phyloP scores from a whole-genome alignment of 2,113 vertebrate genomes.

The Furnarius figulus region DNA sequence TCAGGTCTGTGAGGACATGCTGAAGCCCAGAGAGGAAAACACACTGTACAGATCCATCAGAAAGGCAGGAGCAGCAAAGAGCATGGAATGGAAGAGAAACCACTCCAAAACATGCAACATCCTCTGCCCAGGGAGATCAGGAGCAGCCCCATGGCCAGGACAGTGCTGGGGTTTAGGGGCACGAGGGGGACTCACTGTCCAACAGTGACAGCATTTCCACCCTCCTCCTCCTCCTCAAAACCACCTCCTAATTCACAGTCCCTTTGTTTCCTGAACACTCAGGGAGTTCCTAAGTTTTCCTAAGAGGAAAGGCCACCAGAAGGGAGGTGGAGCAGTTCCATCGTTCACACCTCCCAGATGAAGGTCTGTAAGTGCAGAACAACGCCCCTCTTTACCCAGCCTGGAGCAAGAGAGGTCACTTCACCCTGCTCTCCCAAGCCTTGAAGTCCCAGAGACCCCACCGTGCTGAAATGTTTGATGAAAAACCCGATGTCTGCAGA shows the following conservation, averaged over 20 bases:
- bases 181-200: not conserved
- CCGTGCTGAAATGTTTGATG: not conserved
- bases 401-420: not conserved
- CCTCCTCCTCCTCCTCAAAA: not conserved
- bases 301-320: not conserved
- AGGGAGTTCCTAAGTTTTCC: not conserved
- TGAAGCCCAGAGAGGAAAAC: not conserved
- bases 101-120: accelerated
- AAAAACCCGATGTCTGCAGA: not conserved
- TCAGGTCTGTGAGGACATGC: accelerated
- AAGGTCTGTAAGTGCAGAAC: not conserved
- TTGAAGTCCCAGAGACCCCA: not conserved
- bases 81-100: not conserved
- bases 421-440: not conserved
- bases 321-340: not conserved
- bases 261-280: not conserved
- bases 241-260: not conserved
- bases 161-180: not conserved
- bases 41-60: accelerated
- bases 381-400: not conserved
- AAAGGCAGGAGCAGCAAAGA: no score
- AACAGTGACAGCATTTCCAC: not conserved
- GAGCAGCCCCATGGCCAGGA: not conserved
- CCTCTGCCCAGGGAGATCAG: not conserved
- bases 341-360: not conserved